Evolutionary conservation across 2,797 vertebrate genomes (phyloP), one percentile per base, ranked within the genome.

Genomic region (Scyliorhinus canicula): DNA sequence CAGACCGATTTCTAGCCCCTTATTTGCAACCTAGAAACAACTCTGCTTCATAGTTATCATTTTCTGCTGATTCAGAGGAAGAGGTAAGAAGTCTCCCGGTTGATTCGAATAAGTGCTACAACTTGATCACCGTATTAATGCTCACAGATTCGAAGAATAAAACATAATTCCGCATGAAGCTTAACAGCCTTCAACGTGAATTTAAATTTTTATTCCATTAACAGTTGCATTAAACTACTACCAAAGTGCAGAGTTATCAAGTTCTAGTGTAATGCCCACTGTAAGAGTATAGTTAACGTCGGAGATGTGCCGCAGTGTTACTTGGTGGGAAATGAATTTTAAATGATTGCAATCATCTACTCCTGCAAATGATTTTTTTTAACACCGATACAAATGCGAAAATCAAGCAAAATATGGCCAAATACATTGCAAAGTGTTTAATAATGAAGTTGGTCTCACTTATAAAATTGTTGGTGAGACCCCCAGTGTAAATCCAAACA

Each of bases 21-120:
- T 97, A 96, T 97, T 98, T 98, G 98, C 97, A 97, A 98, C 98
- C 98, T 97, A 97, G 97, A 97, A 98, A 98, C 97, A 97, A 96
- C 96, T 97, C 97, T 97, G 98, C 98, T 98, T 96, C 97, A 98
- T 97, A 98, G 98, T 98, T 98, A 97, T 98, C 98, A 44, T 16
- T 98, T 98, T 99, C 99, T 99, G 98, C 99, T 99, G 98, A 99
- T 99, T 99, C 98, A 99, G 98, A 99, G 99, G 98, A 98, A 98
- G 98, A 98, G 98, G 98, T 98, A 98, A 99, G 97, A 98, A 97
- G 98, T 98, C 98, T 98, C 97, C 96, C 97, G 98, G 98, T 98
- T 98, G 98, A 98, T 98, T 98, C 98, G 98, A 98, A 98, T 97
- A 96, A 98, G 98, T 97, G 97, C 97, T 98, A 97, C 97, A 98